Percentiles rank a stretch among this genome's conserved stretches.
These are phyloP conservation scores for Tachyglossus aculeatus DNA, from an alignment of 2,797 vertebrate species.

Conservation along the genomic window DNA sequence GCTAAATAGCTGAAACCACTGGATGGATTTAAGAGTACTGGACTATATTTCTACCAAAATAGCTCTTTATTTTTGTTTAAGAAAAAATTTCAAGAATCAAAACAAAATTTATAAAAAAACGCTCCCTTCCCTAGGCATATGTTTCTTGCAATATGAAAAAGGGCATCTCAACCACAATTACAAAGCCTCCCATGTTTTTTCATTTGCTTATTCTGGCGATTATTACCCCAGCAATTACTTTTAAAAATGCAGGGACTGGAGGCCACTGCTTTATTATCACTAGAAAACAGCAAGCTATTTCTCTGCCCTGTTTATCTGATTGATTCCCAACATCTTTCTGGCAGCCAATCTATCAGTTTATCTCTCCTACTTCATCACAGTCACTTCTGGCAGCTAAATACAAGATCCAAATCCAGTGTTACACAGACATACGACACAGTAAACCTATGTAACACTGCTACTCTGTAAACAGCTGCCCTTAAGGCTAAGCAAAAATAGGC, in stretches of 20 bases:
- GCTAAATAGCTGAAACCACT: conserved; percentile 21
- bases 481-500: conserved; percentile 71
- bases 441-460: conserved; percentile 73
- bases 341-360: conserved; percentile 87
- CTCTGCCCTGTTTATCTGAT: conserved; percentile 82
- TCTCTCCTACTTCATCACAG: conserved; percentile 86
- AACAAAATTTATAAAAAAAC: conserved; percentile 36
- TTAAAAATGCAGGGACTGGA: conserved; percentile 66
- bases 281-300: conserved; percentile 76
- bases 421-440: conserved; percentile 78
- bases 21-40: background rate
- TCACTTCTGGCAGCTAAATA: conserved; percentile 86
- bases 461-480: conserved; percentile 78
- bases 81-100: conserved; percentile 30
- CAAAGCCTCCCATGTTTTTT: conserved; percentile 47
- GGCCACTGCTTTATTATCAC: conserved; percentile 83
- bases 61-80: conserved; percentile 46
- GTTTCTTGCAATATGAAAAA: conserved; percentile 39
- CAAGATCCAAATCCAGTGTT: conserved; percentile 84
- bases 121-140: conserved; percentile 24
- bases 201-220: conserved; percentile 67
- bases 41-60: conserved; percentile 41
- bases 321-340: conserved; percentile 83
- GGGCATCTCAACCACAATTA: conserved; percentile 54
- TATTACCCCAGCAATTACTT: conserved; percentile 67